phyloP scores from a whole-genome alignment of 2,888 invertebrate species.

The Azorinus chamasolen region DNA sequence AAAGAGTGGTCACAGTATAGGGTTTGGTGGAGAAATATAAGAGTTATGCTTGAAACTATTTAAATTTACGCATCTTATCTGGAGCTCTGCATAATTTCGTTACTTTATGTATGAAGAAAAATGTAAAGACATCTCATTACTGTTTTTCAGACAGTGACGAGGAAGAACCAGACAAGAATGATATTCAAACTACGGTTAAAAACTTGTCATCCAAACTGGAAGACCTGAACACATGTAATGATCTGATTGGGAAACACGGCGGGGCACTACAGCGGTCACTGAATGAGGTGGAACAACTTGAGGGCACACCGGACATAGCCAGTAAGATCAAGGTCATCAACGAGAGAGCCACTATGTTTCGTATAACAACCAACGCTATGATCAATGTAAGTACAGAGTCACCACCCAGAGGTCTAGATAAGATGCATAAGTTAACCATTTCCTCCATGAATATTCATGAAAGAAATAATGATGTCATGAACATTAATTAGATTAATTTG shows the following conservation, averaged over 20 bases:
- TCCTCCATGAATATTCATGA: too few species aligned
- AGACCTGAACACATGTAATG: constrained; percentile 96
- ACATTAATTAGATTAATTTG: too few species aligned
- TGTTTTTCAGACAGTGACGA: constrained; percentile 89
- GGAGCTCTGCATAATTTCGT: too few species aligned
- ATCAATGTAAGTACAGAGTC: constrained; percentile 94
- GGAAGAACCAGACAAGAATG: constrained; percentile 87
- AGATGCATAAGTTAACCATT: too few species aligned
- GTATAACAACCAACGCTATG: constrained; percentile 98
- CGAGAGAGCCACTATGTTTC: constrained; percentile 96
- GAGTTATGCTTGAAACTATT: too few species aligned
- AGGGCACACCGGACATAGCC: constrained; percentile 78
- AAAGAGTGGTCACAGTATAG: too few species aligned
- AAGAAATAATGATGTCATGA: too few species aligned
- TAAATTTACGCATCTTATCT: too few species aligned
- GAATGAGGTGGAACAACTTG: constrained; percentile 86
- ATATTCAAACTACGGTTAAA: constrained; percentile 88
- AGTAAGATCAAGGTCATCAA: constrained; percentile 92
- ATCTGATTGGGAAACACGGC: constrained; percentile 96
- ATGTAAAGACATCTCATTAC: background rate
- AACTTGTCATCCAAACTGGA: constrained; percentile 93
- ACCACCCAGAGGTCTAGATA: too few species aligned
- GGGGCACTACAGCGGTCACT: constrained; percentile 91
- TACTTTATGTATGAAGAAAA: too few species aligned
- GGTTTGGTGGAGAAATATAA: too few species aligned